Conservation (phyloP, 2,888 invertebrate genomes). For the Drosophila crucigera region DNA sequence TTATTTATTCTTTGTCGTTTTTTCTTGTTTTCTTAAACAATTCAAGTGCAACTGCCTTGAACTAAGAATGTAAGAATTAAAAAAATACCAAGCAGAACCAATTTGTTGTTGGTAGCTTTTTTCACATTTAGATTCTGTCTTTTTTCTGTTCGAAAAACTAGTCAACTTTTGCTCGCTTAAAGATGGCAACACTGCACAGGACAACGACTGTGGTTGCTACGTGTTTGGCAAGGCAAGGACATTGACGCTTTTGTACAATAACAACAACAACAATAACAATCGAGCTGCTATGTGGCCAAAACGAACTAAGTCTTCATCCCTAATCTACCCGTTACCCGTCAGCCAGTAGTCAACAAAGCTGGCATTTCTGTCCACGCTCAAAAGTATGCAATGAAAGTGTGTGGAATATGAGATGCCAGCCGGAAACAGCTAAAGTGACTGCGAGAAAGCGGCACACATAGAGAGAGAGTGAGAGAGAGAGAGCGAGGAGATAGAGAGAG, state of each 20-base stretch:
- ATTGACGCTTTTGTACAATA: conserved; percentile 15
- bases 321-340: neutral
- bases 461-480: neutral
- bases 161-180: neutral
- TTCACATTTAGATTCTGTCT: neutral
- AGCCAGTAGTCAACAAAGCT: conserved; percentile 16
- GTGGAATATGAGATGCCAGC: conserved; percentile 39
- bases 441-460: conserved; percentile 2
- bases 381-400: conserved; percentile 73
- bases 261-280: conserved; percentile 1
- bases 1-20: neutral
- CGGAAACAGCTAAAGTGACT: conserved; percentile 24
- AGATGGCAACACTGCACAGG: neutral
- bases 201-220: conserved; percentile 25
- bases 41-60: neutral
- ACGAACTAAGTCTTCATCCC: conserved; percentile 34
- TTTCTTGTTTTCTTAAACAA: neutral
- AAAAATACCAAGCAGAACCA: neutral
- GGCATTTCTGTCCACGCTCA: conserved; percentile 51
- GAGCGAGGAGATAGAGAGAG: neutral
- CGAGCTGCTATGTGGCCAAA: conserved; percentile 29
- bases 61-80: neutral
- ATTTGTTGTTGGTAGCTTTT: neutral
- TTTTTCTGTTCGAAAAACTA: neutral
- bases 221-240: conserved; percentile 51